These are phyloP conservation scores for Akabosia matsudoensis DNA, from an alignment of 1,140 invertebrate genomes.

Conservation along the genomic window DNA sequence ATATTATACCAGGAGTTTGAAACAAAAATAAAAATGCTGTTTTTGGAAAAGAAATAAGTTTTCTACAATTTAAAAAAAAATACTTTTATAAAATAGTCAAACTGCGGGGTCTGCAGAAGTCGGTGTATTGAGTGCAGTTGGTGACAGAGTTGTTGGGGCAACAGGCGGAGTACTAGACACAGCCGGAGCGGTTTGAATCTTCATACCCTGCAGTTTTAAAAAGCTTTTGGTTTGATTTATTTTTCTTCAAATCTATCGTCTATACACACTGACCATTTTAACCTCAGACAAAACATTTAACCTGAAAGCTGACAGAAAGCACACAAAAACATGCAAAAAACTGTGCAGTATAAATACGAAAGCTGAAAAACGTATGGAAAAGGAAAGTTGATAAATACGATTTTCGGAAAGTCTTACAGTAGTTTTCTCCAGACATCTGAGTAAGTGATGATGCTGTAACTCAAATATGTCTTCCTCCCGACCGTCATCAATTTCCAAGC, in stretches of 20 bases:
- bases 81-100: not conserved
- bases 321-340: too few relatives aligned
- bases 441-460: conserved; percentile 96
- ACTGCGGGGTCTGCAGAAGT: not conserved
- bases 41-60: too few relatives aligned
- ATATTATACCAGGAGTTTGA: too few relatives aligned
- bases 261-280: too few relatives aligned
- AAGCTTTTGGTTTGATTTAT: too few relatives aligned
- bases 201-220: not conserved
- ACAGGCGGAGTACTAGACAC: not conserved
- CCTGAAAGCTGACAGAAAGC: not conserved
- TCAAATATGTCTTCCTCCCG: conserved; percentile 97
- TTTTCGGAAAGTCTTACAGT: conserved; percentile 74
- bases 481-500: conserved; percentile 81
- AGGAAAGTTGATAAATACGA: not conserved
- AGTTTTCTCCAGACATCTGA: conserved; percentile 95
- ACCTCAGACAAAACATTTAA: too few relatives aligned
- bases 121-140: not conserved
- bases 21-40: too few relatives aligned
- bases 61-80: too few relatives aligned
- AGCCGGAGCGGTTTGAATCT: not conserved
- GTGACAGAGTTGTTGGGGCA: not conserved
- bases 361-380: not conserved
- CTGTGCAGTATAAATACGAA: not conserved
- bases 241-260: too few relatives aligned